Conservation (phyloP, 1,140 invertebrate genomes). For the Ruditapes philippinarum region DNA sequence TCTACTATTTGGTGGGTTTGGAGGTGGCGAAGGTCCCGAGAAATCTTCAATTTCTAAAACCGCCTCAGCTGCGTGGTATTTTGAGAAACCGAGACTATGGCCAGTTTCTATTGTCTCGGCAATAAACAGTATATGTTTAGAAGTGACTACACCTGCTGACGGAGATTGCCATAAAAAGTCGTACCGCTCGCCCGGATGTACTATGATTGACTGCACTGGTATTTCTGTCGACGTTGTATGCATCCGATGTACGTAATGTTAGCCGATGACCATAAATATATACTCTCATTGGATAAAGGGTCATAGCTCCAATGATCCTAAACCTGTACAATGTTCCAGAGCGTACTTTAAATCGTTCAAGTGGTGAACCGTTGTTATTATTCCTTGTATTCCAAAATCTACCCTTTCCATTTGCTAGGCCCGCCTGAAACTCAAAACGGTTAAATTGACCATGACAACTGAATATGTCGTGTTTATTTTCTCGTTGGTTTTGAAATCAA, state of each 20-base stretch:
- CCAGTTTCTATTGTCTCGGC: conserved; percentile 86
- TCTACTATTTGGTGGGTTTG: background rate
- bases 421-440: conserved; percentile 71
- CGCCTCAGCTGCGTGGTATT: conserved; percentile 88
- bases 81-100: conserved; percentile 80
- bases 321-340: conserved; percentile 69
- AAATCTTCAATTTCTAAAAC: conserved; percentile 92
- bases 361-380: conserved; percentile 67
- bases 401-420: conserved; percentile 80
- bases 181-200: conserved; percentile 91
- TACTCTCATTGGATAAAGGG: conserved; percentile 85
- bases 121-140: conserved; percentile 93
- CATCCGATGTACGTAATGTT: conserved; percentile 93
- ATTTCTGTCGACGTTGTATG: conserved; percentile 92
- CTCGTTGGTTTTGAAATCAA: conserved; percentile 3
- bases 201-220: conserved; percentile 85
- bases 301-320: conserved; percentile 76
- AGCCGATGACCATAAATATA: conserved; percentile 95
- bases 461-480: conserved; percentile 14
- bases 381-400: conserved; percentile 57
- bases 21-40: background rate
- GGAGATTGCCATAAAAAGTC: conserved; percentile 91
- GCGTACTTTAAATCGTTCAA: conserved; percentile 67
- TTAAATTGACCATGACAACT: conserved; percentile 62
- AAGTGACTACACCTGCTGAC: conserved; percentile 89